These are phyloP conservation scores for Tympanoctomys barrerae DNA, from an alignment of 2,797 vertebrate genomes.

Conservation along the genomic window DNA sequence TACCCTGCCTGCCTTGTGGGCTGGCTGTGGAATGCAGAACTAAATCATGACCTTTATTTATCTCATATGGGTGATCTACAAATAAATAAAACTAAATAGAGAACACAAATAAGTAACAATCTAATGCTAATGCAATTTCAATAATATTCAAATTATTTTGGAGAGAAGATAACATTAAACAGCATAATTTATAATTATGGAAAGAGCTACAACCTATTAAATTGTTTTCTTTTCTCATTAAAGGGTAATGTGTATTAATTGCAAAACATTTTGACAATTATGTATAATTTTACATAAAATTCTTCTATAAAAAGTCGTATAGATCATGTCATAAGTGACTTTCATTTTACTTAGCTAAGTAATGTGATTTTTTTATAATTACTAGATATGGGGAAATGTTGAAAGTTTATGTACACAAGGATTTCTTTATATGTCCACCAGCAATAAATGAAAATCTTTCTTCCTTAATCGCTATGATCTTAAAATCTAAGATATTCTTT, in stretches of 20 bases:
- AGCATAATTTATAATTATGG: not conserved
- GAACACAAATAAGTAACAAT: not conserved
- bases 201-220: slow-evolving; percentile 9
- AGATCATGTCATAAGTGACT: slow-evolving; percentile 23
- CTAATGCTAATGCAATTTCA: not conserved
- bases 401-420: not conserved
- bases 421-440: not conserved
- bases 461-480: not conserved
- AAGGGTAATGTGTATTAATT: slow-evolving; percentile 46
- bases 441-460: slow-evolving; percentile 28
- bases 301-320: not conserved
- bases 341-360: slow-evolving; percentile 41
- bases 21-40: not conserved
- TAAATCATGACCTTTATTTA: not conserved
- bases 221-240: slow-evolving; percentile 36
- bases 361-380: slow-evolving; percentile 32
- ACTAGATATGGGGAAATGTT: not conserved
- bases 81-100: not conserved
- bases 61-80: not conserved
- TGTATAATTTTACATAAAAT: slow-evolving; percentile 35
- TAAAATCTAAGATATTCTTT: not conserved
- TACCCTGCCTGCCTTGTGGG: not conserved
- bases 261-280: not conserved
- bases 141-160: slow-evolving; percentile 12
- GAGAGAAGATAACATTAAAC: slow-evolving; percentile 1